These are phyloP conservation scores for Yponomeuta cagnagella DNA, from an alignment of 2,888 invertebrate genomes.

Conservation along the genomic window DNA sequence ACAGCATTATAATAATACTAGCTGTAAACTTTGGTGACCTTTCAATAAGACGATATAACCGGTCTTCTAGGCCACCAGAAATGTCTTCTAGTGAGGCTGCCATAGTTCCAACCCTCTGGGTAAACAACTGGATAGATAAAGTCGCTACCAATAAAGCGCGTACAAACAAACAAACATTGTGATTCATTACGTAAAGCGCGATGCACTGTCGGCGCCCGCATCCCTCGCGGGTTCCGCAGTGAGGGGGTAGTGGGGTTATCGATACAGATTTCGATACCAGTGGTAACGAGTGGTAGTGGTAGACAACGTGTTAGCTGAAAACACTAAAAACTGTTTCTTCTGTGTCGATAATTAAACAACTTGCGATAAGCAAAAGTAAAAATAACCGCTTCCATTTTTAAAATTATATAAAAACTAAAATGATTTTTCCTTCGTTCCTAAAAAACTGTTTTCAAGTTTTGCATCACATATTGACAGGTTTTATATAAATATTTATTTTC, in stretches of 20 bases:
- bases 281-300: not conserved
- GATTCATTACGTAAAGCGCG: conserved; percentile 20
- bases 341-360: too few relatives aligned
- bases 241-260: conserved; percentile 1
- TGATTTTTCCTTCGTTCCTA: too few relatives aligned
- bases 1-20: not conserved
- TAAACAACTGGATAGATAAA: conserved; percentile 1
- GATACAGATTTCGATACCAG: not conserved
- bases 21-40: not conserved
- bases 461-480: too few relatives aligned
- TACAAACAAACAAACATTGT: conserved; percentile 13
- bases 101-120: not conserved
- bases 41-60: not conserved
- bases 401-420: too few relatives aligned
- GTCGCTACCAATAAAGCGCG: conserved; percentile 16
- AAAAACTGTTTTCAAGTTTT: too few relatives aligned
- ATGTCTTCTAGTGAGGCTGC: not conserved
- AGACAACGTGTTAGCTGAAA: not conserved
- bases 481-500: too few relatives aligned
- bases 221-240: conserved; percentile 1
- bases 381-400: too few relatives aligned
- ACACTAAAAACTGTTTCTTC: too few relatives aligned
- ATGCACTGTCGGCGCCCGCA: conserved; percentile 20
- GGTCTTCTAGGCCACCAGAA: not conserved
- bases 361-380: too few relatives aligned